Percentiles rank a stretch among this genome's conserved stretches.
phyloP scores from a whole-genome alignment of 2,113 vertebrate genomes.

The Paralichthys olivaceus region DNA sequence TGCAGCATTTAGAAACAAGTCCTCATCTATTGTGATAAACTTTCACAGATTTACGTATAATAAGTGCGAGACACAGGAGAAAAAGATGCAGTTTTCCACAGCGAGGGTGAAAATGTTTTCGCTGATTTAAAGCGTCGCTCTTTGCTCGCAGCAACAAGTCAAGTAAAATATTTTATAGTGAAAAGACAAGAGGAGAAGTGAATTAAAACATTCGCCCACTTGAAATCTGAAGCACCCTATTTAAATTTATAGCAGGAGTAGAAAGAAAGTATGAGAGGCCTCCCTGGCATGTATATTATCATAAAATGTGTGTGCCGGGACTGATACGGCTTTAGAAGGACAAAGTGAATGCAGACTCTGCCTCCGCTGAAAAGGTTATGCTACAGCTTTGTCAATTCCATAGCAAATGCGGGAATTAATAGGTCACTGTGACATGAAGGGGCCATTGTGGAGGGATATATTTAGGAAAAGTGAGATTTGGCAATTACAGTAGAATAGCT shows the following conservation, averaged over 20 bases:
- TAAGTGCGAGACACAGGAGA: neutral
- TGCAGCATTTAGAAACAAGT: constrained; percentile 5
- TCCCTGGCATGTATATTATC: constrained; percentile 36
- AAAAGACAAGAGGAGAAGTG: neutral
- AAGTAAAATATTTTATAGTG: neutral
- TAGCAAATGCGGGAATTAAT: constrained; percentile 46
- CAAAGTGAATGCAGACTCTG: constrained; percentile 43
- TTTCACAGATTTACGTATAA: neutral
- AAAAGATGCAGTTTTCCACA: neutral
- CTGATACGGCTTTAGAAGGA: constrained; percentile 47
- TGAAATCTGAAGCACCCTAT: neutral
- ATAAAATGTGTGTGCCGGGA: constrained; percentile 35
- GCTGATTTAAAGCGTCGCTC: neutral
- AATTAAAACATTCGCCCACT: constrained; percentile 11
- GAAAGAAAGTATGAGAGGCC: constrained; percentile 15
- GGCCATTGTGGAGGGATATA: constrained; percentile 1
- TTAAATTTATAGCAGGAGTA: neutral
- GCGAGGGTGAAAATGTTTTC: neutral
- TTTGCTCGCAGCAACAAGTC: neutral
- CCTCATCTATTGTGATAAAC: neutral
- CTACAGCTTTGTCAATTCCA: constrained; percentile 32
- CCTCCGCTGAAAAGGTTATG: constrained; percentile 63
- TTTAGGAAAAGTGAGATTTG: constrained; percentile 20
- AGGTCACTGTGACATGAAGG: constrained; percentile 36
- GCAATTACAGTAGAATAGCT: constrained; percentile 9